Evolutionary conservation across 2,888 invertebrate species (phyloP), one percentile per base, ranked within the genome.

Genomic region (Eremobia ochroleuca): DNA sequence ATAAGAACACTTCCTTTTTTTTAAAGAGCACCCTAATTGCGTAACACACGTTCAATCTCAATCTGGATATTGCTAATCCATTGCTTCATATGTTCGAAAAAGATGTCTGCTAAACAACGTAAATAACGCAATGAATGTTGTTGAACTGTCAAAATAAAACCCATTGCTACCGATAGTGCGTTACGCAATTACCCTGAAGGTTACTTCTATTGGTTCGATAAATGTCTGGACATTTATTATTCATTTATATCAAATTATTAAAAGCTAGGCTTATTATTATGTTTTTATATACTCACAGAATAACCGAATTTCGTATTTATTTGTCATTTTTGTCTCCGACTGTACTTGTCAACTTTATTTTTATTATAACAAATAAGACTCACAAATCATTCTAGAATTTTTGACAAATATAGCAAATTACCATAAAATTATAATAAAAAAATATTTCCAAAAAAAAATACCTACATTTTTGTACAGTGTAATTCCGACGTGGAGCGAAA

Each of bases 371-470:
- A 49, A 58, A 82, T 83, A 61, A 34, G 21, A 28, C 25, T 40
- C n/a, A 79, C 75, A 68, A 82, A 82, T 82, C 79, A 82, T 68
- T 43, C 55, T 46, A 61, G n/a, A 1, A 34, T 43, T 49, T 43
- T 34, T 79, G 68, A 28, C 83, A 72, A 46, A 61, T 46, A 43
- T 65, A 13, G 15, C 13, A 62, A n/a, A 79, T 82, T 79, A 75
- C 1, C 83, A 83, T 83, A 82, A 28, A 49, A 34, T 15, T 62
- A 49, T 65, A 55, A 40, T 18, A 21, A 21, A 34, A 72, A 52
- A 69, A 62, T 15, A 21, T 34, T 52, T 49, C 4, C 18, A 21
- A 58, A 61, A 69, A 55, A 37, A 43, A 3, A 0, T 0, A 52
- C 9, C 52, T 25, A 52, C 11, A n/a, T 34, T 64, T 55, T 40